Evolutionary conservation across 2,797 vertebrate species (phyloP).

Genomic region (Momotus momota): DNA sequence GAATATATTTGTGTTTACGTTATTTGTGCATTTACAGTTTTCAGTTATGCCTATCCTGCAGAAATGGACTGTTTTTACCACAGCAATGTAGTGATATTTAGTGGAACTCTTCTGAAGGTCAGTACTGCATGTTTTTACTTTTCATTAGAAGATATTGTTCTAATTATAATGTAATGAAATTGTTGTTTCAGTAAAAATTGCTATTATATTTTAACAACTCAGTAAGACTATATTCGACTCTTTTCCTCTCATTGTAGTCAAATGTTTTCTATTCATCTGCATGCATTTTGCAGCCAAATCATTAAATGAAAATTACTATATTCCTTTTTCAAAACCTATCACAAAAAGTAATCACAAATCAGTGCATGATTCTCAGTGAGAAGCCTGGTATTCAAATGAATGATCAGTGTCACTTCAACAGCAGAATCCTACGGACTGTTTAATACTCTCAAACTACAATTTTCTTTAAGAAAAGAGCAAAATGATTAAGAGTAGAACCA

Average conservation of each 20-base stretch:
- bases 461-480: not conserved
- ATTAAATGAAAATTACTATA: conserved; percentile 56
- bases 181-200: conserved; percentile 6
- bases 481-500: not conserved
- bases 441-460: not conserved
- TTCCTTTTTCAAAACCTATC: not conserved
- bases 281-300: not conserved
- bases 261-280: not conserved
- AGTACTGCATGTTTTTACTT: not conserved
- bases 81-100: not conserved
- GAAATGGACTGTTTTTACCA: not conserved
- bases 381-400: not conserved
- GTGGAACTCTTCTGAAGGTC: not conserved
- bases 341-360: conserved; percentile 25
- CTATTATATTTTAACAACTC: conserved; percentile 10
- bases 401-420: not conserved
- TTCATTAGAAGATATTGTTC: not conserved
- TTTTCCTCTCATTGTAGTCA: not conserved
- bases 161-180: not conserved
- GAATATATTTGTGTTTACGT: not conserved
- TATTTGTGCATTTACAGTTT: not conserved
- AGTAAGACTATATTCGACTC: not conserved
- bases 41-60: not conserved
- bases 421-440: not conserved
- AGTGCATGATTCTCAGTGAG: not conserved